phyloP scores from a whole-genome alignment of 2,888 invertebrate genomes.

The Lasioglossum marginatum region DNA sequence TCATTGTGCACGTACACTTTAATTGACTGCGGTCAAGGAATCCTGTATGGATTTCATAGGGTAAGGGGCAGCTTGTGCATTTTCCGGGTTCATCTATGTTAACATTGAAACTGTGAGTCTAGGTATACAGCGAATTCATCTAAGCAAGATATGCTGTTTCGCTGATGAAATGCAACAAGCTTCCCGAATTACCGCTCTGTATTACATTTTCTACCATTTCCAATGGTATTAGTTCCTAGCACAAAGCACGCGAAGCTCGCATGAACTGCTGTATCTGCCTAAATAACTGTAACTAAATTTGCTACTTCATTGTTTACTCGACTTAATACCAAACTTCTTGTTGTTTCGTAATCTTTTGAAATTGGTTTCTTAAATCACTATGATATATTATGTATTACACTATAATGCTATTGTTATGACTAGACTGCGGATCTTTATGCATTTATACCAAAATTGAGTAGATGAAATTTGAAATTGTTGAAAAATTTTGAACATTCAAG shows the following conservation, averaged over 20 bases:
- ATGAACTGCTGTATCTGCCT: neutral
- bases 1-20: conserved; percentile 42
- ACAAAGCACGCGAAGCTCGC: neutral
- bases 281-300: neutral
- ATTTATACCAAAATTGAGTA: no score
- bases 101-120: conserved; percentile 27
- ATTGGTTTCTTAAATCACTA: no score
- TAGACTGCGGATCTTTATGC: no score
- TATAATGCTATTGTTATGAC: no score
- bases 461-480: no score
- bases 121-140: conserved; percentile 34
- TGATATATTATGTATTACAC: no score
- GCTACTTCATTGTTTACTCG: neutral
- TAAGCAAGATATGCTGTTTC: conserved; percentile 17
- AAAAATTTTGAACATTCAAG: no score
- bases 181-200: conserved; percentile 2
- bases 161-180: conserved; percentile 9
- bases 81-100: conserved; percentile 25
- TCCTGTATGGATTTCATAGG: conserved; percentile 24
- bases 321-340: neutral
- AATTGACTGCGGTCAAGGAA: conserved; percentile 11
- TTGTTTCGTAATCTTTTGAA: neutral
- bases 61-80: conserved; percentile 34
- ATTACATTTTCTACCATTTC: neutral
- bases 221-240: neutral